phyloP scores from a whole-genome alignment of 2,888 invertebrate species.

The Galerucella pusilla region DNA sequence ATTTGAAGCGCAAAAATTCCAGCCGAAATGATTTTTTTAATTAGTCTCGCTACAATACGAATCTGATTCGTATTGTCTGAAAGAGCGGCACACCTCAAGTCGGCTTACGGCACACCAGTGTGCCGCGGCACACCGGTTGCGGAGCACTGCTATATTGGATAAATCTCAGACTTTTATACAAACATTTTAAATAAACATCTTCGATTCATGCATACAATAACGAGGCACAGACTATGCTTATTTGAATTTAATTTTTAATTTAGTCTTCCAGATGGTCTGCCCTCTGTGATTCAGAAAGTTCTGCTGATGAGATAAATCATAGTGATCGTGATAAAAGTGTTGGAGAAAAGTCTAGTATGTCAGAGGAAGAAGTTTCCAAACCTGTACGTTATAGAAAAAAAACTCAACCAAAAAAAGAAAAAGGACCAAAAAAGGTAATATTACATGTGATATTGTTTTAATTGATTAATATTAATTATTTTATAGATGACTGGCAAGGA shows the following conservation, averaged over 20 bases:
- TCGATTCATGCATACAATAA: too few relatives aligned
- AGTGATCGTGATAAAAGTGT: slow-evolving; percentile 34
- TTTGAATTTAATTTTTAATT: not conserved
- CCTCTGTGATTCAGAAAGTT: slow-evolving; percentile 71
- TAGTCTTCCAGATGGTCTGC: slow-evolving; percentile 58
- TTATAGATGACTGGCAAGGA: slow-evolving; percentile 74
- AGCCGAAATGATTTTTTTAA: too few relatives aligned
- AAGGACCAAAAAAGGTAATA: slow-evolving; percentile 40
- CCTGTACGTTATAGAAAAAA: slow-evolving; percentile 42
- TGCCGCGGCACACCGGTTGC: too few relatives aligned
- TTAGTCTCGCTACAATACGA: too few relatives aligned
- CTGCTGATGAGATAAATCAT: slow-evolving; percentile 61
- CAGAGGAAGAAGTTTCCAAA: slow-evolving; percentile 39
- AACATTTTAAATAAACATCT: too few relatives aligned
- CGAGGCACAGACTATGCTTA: not conserved
- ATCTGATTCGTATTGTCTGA: too few relatives aligned
- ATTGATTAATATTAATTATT: slow-evolving; percentile 17
- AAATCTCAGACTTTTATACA: too few relatives aligned
- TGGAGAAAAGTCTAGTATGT: slow-evolving; percentile 15
- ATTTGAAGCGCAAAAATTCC: too few relatives aligned
- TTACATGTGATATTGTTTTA: not conserved
- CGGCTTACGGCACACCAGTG: too few relatives aligned
- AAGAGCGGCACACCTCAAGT: too few relatives aligned
- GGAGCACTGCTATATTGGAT: too few relatives aligned
- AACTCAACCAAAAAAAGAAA: not conserved